Evolutionary conservation across 2,888 invertebrate genomes (phyloP).

Genomic region (Lepas anatifera): DNA sequence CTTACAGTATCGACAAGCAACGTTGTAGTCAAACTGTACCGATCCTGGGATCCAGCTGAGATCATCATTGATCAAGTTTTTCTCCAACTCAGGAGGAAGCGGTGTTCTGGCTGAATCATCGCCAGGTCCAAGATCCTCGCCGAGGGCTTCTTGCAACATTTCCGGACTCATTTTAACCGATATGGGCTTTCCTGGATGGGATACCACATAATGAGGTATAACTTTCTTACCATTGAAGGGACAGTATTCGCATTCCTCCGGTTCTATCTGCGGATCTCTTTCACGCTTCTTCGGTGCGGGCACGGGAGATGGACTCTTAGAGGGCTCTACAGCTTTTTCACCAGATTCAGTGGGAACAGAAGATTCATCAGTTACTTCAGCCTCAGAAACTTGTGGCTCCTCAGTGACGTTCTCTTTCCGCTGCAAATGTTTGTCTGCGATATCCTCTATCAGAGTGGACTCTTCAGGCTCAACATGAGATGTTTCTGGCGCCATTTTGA

Average conservation of each 20-base stretch:
- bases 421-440: background rate
- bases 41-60: constrained; percentile 23
- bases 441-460: background rate
- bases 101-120: background rate
- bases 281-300: background rate
- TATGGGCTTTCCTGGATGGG: background rate
- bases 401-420: background rate
- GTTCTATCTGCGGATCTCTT: background rate
- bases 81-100: background rate
- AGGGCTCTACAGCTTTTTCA: no score
- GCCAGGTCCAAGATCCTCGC: background rate
- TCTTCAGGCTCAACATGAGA: background rate
- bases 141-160: background rate
- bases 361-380: background rate
- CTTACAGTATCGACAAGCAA: constrained; percentile 21
- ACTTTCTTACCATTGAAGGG: background rate
- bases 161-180: background rate
- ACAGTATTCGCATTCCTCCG: background rate
- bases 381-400: background rate
- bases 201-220: background rate
- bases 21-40: constrained; percentile 13
- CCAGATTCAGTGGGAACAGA: no score
- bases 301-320: background rate
- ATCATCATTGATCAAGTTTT: constrained; percentile 11
- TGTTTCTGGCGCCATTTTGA: no score